These are phyloP conservation scores for Apis mellifera DNA, from an alignment of 1,140 invertebrate species.

Conservation along the genomic window DNA sequence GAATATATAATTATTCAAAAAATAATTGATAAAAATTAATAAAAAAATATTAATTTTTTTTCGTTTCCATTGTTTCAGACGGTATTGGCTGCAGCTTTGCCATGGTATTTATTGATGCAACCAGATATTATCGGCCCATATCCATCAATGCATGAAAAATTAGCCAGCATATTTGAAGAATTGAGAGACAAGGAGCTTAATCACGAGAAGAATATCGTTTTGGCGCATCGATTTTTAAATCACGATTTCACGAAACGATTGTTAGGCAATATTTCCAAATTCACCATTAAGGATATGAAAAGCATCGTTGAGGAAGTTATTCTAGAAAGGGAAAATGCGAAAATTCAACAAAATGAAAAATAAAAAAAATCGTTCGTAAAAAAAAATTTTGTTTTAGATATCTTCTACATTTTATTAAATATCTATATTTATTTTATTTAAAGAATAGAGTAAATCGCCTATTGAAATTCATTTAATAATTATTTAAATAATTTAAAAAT, in stretches of 20 bases:
- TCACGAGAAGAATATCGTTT: slow-evolving; percentile 37
- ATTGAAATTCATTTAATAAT: no score
- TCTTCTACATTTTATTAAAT: no score
- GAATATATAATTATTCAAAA: no score
- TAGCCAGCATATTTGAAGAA: slow-evolving; percentile 49
- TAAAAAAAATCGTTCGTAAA: neutral
- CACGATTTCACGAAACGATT: slow-evolving; percentile 56
- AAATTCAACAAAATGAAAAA: no score
- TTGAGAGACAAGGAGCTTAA: slow-evolving; percentile 50
- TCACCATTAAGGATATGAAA: slow-evolving; percentile 52
- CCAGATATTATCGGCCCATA: slow-evolving; percentile 34
- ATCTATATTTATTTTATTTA: no score
- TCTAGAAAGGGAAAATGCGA: neutral
- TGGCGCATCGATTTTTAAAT: slow-evolving; percentile 66
- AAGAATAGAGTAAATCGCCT: no score
- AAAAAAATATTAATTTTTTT: neutral
- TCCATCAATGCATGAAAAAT: slow-evolving; percentile 46
- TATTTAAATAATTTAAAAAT: no score
- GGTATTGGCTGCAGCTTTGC: slow-evolving; percentile 52
- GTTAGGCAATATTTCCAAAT: slow-evolving; percentile 47
- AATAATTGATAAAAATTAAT: no score
- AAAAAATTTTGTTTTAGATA: no score
- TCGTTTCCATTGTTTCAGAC: slow-evolving; percentile 50
- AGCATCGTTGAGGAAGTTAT: slow-evolving; percentile 29
- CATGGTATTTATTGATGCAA: slow-evolving; percentile 33